A percentile compares a stretch with the other conserved stretches of the same genome.
phyloP scores from a whole-genome alignment of 2,113 vertebrate genomes.

The Lagopus leucura region DNA sequence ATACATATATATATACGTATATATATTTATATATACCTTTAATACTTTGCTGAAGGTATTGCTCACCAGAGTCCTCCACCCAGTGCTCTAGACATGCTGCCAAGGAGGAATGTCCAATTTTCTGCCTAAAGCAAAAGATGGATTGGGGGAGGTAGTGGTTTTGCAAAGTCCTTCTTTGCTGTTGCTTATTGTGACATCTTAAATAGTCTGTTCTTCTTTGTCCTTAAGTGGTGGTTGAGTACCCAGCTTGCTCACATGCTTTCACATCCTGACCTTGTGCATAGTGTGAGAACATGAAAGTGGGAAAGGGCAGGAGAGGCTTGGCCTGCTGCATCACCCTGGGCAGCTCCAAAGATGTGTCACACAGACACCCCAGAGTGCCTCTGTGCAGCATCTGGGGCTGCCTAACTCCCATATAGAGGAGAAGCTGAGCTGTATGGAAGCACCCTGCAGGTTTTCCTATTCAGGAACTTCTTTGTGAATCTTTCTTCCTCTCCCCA shows the following conservation, averaged over 20 bases:
- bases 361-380: not conserved
- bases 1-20: no score
- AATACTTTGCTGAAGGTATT: not conserved
- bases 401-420: not conserved
- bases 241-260: not conserved
- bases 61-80: not conserved
- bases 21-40: no score
- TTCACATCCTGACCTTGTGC: not conserved
- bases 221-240: not conserved
- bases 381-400: not conserved
- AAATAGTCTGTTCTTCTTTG: not conserved
- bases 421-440: not conserved
- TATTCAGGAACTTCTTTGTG: not conserved
- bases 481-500: not conserved
- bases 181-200: not conserved
- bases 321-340: not conserved
- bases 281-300: not conserved
- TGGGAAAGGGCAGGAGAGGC: not conserved
- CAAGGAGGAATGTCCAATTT: not conserved
- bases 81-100: not conserved
- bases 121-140: not conserved
- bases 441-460: not conserved
- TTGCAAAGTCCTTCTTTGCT: constrained; percentile 5
- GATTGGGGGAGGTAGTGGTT: no score
- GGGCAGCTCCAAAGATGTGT: not conserved